Base-by-base conservation (phyloP, 2,113 vertebrate species). In the Trematomus loennbergii region DNA sequence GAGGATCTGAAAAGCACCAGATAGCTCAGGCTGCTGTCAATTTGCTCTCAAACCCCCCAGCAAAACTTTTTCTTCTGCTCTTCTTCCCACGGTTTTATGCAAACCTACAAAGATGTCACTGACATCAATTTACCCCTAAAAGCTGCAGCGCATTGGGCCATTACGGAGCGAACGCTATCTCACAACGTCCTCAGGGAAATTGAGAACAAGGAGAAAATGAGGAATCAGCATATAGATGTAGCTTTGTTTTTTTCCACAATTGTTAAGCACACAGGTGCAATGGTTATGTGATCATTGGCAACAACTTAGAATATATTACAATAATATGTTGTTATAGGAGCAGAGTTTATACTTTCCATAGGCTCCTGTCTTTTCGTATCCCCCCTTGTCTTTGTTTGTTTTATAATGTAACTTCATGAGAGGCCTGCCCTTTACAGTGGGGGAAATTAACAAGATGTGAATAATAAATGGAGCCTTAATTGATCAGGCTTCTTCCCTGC, bases 101-200 rank as follows among this genome's bases (percentile, higher is more conserved):
- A 88, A 91, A 91, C 87, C 68, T 86, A 78, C 81, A 84, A 77
- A 69, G 59, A 74, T 88, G 89, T 91, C 89, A 88, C 82, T 92
- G 91, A 93, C 94, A 92, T 87, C 93, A 91, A 91, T 92, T 95
- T 92, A 89, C 71, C 82, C 86, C 78, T 90, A 85, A 93, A 92
- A 93, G 88, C 87, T 78, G 65, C 12, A 33, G 49, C 10, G 68
- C 71, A 48, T 66, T 4, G 75, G 60, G 66, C 84, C 73, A 88
- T 92, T 90, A 87, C 70, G 65, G 79, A 85, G 81, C n/a, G 10
- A 48, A 69, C 17, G 58, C 84, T 71, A 68, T 85, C 86, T 75
- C 76, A 78, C 52, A 60, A 15, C 66, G 57, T 89, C 86, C 88
- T 86, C 68, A 43, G 78, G 88, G 84, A 68, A 75, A 57, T 66